phyloP scores from a whole-genome alignment of 2,888 invertebrate species.

The Alsophila aescularia region DNA sequence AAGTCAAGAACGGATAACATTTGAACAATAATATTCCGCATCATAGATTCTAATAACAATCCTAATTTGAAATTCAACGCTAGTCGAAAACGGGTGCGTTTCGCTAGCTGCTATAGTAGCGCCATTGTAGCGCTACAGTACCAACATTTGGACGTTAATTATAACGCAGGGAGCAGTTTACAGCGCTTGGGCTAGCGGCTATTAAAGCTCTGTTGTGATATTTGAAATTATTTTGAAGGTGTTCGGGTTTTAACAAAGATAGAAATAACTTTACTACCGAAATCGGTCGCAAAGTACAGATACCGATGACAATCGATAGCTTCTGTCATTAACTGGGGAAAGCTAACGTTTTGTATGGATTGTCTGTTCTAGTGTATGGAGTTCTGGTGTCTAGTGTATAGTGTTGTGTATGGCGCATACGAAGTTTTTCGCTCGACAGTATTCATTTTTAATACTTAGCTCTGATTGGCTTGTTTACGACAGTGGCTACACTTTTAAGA shows the following conservation, averaged over 20 bases:
- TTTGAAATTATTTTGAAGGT: slow-evolving; percentile 8
- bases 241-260: neutral
- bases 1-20: neutral
- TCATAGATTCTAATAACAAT: slow-evolving; percentile 7
- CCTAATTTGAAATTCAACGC: slow-evolving; percentile 14
- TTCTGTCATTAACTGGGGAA: too few species aligned
- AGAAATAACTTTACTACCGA: too few species aligned
- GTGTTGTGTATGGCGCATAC: too few species aligned
- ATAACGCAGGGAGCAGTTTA: slow-evolving; percentile 31
- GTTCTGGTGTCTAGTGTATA: neutral
- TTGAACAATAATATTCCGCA: slow-evolving; percentile 1
- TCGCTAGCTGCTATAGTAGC: too few species aligned
- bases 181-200: slow-evolving; percentile 19
- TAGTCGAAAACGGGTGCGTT: slow-evolving; percentile 7
- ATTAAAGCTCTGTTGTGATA: slow-evolving; percentile 25
- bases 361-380: too few species aligned
- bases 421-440: too few species aligned
- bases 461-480: too few species aligned
- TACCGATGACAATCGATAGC: too few species aligned
- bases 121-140: neutral
- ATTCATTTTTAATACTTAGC: too few species aligned
- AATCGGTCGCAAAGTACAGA: too few species aligned
- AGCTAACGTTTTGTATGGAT: too few species aligned
- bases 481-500: too few species aligned
- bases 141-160: slow-evolving; percentile 24